phyloP scores from a whole-genome alignment of 2,888 invertebrate genomes.

The Saturnia pavonia region DNA sequence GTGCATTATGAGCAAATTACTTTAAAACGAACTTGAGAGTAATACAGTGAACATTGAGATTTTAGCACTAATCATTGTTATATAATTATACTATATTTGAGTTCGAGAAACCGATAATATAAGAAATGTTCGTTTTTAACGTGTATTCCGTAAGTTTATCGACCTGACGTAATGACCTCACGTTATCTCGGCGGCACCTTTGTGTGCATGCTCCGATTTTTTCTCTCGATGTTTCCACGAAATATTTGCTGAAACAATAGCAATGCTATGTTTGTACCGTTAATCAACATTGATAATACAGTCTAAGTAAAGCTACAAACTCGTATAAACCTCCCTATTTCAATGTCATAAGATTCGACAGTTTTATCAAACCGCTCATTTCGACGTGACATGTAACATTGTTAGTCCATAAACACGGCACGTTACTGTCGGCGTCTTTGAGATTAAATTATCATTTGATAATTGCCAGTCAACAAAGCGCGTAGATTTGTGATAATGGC shows the following conservation, averaged over 20 bases:
- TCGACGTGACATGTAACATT: slow-evolving; percentile 36
- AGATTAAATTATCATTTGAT: slow-evolving; percentile 72
- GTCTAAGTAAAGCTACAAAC: slow-evolving; percentile 20
- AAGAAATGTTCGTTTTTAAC: slow-evolving; percentile 9
- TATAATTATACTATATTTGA: background rate
- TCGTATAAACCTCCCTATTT: slow-evolving; percentile 29
- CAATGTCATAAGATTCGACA: slow-evolving; percentile 37
- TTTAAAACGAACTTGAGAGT: background rate
- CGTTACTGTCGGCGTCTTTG: slow-evolving; percentile 63
- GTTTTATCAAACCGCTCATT: slow-evolving; percentile 25
- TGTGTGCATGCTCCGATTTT: slow-evolving; percentile 68
- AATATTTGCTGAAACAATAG: slow-evolving; percentile 80
- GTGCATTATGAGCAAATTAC: background rate
- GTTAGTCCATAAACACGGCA: slow-evolving; percentile 34
- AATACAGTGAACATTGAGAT: background rate
- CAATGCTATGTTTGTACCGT: slow-evolving; percentile 62
- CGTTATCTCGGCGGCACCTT: slow-evolving; percentile 59
- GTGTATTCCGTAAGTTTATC: slow-evolving; percentile 37
- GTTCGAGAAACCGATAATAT: slow-evolving; percentile 5
- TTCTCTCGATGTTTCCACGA: slow-evolving; percentile 70
- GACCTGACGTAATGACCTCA: slow-evolving; percentile 44
- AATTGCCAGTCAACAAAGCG: slow-evolving; percentile 67
- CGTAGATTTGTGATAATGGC: slow-evolving; percentile 71
- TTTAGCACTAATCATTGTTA: background rate
- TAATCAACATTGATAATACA: slow-evolving; percentile 36